phyloP scores from a whole-genome alignment of 2,113 vertebrate genomes.

The Rhipidura dahli region DNA sequence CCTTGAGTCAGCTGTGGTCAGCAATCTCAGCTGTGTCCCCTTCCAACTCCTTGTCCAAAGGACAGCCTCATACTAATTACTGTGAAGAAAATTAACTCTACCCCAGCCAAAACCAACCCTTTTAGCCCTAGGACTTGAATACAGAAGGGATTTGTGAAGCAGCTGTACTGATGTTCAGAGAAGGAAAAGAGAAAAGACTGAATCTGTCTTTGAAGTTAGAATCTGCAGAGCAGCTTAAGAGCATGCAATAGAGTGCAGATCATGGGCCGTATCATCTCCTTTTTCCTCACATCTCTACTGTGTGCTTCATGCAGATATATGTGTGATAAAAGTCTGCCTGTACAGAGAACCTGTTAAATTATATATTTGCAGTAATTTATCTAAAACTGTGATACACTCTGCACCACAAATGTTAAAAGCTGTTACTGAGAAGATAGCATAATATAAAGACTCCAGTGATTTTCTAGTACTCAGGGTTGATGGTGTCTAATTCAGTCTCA shows the following conservation, averaged over 20 bases:
- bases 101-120: background rate
- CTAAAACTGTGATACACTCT: background rate
- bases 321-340: background rate
- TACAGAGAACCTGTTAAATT: background rate
- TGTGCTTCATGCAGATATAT: background rate
- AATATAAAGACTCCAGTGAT: background rate
- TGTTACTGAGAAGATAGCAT: background rate
- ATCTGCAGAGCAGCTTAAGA: background rate
- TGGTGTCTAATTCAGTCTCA: background rate
- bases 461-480: background rate
- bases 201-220: background rate
- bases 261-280: background rate
- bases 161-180: background rate
- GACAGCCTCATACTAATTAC: background rate
- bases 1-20: background rate
- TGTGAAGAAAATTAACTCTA: background rate
- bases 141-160: background rate
- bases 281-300: background rate
- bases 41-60: background rate
- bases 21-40: accelerated
- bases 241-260: background rate
- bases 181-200: background rate
- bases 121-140: background rate
- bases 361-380: background rate
- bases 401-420: background rate